phyloP scores from a whole-genome alignment of 2,888 invertebrate species.

The Tinea semifulvella region DNA sequence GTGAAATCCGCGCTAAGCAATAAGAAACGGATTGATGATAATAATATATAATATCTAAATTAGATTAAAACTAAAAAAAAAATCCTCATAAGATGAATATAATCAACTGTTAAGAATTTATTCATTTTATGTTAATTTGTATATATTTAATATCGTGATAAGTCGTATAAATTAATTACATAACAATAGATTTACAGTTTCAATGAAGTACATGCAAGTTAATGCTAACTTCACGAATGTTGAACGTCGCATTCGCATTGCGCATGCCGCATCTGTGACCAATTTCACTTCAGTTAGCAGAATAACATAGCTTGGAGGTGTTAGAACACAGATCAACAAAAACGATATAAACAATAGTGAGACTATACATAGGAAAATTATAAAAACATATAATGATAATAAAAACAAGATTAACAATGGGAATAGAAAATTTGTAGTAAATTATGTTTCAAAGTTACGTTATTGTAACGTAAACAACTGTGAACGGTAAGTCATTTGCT shows the following conservation, averaged over 20 bases:
- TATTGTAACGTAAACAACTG: background rate
- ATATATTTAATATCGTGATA: too few relatives aligned
- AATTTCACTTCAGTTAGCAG: conserved; percentile 32
- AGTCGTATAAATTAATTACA: background rate
- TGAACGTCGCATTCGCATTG: conserved; percentile 24
- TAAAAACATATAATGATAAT: too few relatives aligned
- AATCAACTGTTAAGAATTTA: too few relatives aligned
- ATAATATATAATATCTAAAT: too few relatives aligned
- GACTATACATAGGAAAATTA: too few relatives aligned
- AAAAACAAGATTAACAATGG: too few relatives aligned
- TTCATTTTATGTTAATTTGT: too few relatives aligned
- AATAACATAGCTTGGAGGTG: conserved; percentile 18
- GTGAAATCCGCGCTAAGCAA: too few relatives aligned
- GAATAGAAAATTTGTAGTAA: too few relatives aligned
- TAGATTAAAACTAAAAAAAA: too few relatives aligned
- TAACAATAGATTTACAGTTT: background rate
- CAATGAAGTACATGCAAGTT: conserved; percentile 7
- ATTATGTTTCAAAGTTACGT: background rate
- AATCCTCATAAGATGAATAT: too few relatives aligned
- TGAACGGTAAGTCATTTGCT: background rate
- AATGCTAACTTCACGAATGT: conserved; percentile 34
- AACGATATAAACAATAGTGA: background rate
- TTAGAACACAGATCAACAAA: background rate
- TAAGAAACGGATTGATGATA: too few relatives aligned
- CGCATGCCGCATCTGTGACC: conserved; percentile 22